A percentile compares a stretch with the other conserved stretches of the same genome.
phyloP scores from a whole-genome alignment of 2,797 vertebrate species.

The Tapera naevia region DNA sequence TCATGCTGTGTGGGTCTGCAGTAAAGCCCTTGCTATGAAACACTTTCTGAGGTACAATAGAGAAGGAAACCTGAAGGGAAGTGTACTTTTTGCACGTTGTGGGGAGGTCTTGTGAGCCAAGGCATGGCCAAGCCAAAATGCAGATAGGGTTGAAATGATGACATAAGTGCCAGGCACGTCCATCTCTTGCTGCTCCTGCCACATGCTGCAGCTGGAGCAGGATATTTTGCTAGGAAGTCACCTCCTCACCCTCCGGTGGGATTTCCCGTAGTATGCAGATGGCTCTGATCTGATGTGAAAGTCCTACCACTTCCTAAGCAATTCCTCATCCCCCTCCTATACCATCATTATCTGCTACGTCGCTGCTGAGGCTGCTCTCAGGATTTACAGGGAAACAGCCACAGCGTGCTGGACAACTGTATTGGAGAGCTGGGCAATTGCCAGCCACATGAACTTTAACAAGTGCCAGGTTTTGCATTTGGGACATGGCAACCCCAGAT shows the following conservation, averaged over 20 bases:
- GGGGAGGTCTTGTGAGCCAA: background rate
- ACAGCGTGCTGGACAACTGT: background rate
- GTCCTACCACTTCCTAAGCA: background rate
- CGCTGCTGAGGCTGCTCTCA: background rate
- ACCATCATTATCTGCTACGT: background rate
- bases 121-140: background rate
- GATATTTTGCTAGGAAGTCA: slow-evolving; percentile 7
- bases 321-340: background rate
- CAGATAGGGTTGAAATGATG: background rate
- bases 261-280: background rate
- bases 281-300: background rate
- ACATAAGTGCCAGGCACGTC: background rate
- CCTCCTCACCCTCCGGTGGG: background rate
- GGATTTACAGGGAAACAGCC: background rate
- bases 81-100: background rate
- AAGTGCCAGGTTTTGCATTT: no score
- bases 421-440: no score
- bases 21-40: background rate
- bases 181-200: background rate
- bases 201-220: background rate
- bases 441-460: no score
- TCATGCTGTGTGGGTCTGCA: background rate
- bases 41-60: background rate
- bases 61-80: background rate
- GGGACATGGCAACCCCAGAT: no score